Base-by-base conservation (phyloP, 2,888 invertebrate species). In the Lasioglossum pauxillum region DNA sequence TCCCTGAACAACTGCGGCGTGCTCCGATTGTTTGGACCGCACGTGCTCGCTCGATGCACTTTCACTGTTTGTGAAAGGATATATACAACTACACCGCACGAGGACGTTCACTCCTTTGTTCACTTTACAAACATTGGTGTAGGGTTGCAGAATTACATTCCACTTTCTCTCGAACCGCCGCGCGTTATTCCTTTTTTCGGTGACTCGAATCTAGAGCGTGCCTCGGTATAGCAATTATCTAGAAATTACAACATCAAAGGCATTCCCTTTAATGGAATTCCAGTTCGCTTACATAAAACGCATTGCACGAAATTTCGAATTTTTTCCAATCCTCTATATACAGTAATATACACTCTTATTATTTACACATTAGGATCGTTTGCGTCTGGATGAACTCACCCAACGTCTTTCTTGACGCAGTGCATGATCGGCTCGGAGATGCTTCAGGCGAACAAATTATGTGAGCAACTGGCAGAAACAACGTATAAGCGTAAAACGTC, bases 11-110 rank as follows among this genome's bases (percentile, higher is more conserved):
- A 57, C 53, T n/a, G 23, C n/a, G 12, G n/a, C 12, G 10, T n/a
- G 57, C 57, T n/a, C n/a, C n/a, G 10, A n/a, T 57, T n/a, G 57
- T 57, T n/a, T 57, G n/a, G 4, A 4, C 23, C 53, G 53, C 23
- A 23, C 53, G 10, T 53, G 23, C 10, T 53, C 8, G 53, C 2
- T 0, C 23, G 23, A 41, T 23, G 1, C 16, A 5, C 75, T 72
- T 83, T 81, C 72, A 72, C 71, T 27, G 14, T 19, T 10, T 12
- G 71, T 72, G 60, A 53, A 72, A 75, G 71, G 27, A 64, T 41
- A 0, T 23, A 31, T 19, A 44, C 8, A 31, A 12, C 74, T 4
- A 31, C 31, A 31, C 16, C 31, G 16, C 64, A n/a, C n/a, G n/a
- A 8, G 57, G 4, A 57, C 64, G 64, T 64, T 31, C 64, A 31